Evolutionary conservation across 2,113 vertebrate species (phyloP).

Genomic region (Macroglossus sobrinus): DNA sequence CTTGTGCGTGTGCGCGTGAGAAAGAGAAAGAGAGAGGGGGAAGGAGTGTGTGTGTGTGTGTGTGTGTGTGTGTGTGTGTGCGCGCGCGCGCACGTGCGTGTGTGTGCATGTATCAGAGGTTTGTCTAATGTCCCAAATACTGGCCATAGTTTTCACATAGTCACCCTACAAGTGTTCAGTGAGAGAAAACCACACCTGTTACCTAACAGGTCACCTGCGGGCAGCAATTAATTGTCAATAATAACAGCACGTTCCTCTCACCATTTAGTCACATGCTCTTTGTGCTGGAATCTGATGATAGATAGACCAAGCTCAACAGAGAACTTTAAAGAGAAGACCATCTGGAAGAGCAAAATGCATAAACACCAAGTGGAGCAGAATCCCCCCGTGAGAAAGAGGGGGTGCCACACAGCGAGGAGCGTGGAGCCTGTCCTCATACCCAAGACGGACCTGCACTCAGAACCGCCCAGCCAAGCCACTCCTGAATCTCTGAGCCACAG

Average conservation of each 20-base stretch:
- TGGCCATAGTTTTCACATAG: too few relatives aligned
- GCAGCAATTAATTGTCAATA: rapidly evolving
- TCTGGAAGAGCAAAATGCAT: not conserved
- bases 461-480: not conserved
- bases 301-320: not conserved
- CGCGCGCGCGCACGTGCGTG: too few relatives aligned
- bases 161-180: rapidly evolving
- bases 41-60: not conserved
- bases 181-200: not conserved
- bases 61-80: not conserved
- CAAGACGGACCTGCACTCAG: not conserved
- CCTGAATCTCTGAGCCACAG: not conserved
- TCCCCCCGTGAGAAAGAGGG: not conserved
- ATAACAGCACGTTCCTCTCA: not conserved
- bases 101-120: not conserved
- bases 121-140: too few relatives aligned
- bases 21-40: too few relatives aligned
- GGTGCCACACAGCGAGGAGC: not conserved
- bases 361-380: not conserved
- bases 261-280: not conserved
- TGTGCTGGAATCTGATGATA: not conserved
- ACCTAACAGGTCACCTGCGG: not conserved
- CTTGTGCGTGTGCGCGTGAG: not conserved
- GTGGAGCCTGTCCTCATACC: rapidly evolving
- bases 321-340: not conserved